Conservation (phyloP, 2,797 vertebrate genomes). For the Clarias laeviceps region DNA sequence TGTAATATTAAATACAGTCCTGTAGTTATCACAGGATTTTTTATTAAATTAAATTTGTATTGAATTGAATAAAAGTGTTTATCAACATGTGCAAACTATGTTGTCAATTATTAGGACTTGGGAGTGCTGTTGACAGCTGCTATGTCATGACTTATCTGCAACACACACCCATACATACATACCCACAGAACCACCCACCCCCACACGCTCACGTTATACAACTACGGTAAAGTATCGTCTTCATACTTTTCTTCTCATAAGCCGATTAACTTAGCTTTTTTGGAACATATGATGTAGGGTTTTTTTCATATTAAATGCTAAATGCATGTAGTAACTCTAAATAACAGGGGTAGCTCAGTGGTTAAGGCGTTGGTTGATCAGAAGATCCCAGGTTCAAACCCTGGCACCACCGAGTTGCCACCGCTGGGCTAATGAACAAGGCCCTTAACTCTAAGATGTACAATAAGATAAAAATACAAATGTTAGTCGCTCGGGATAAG, state of each 20-base stretch:
- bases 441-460: too few relatives aligned
- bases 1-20: background rate
- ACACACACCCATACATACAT: constrained; percentile 1
- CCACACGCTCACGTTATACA: background rate
- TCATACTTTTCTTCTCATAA: background rate
- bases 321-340: too few relatives aligned
- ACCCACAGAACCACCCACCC: background rate
- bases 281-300: background rate
- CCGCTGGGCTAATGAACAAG: too few relatives aligned
- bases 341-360: too few relatives aligned
- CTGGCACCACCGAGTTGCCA: too few relatives aligned
- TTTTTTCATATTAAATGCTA: background rate
- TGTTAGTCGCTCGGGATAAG: too few relatives aligned
- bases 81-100: background rate
- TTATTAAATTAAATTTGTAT: too few relatives aligned
- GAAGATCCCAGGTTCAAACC: too few relatives aligned
- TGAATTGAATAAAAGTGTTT: background rate
- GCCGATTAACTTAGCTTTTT: background rate
- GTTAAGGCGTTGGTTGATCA: too few relatives aligned
- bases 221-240: background rate
- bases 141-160: constrained; percentile 10
- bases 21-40: background rate
- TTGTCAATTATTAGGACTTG: background rate
- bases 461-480: too few relatives aligned
- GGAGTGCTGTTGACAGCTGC: background rate